A percentile compares a stretch with the other conserved stretches of the same genome.
phyloP scores from a whole-genome alignment of 2,888 invertebrate genomes.

The Azorinus chamasolen region DNA sequence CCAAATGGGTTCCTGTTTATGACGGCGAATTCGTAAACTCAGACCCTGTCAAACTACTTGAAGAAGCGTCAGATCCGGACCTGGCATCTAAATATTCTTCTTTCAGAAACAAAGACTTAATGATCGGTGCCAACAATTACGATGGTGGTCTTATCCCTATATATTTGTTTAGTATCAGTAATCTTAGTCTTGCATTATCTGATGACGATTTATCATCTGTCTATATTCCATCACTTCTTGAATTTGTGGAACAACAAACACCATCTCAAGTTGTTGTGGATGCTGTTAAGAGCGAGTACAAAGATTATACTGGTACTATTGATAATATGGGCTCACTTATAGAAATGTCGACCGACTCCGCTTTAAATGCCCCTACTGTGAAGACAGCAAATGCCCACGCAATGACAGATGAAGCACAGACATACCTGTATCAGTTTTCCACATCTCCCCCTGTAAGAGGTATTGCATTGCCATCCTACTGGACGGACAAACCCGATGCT shows the following conservation, averaged over 20 bases:
- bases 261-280: conserved; percentile 9
- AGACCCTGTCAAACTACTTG: conserved; percentile 18
- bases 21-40: conserved; percentile 31
- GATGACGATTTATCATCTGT: no score
- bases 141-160: conserved; percentile 10
- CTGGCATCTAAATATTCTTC: conserved; percentile 2
- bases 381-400: conserved; percentile 2
- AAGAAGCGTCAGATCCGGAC: background rate
- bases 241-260: background rate
- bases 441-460: no score
- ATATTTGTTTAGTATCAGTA: no score
- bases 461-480: no score
- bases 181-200: no score
- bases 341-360: background rate
- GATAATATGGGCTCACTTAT: no score
- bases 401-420: no score
- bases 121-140: conserved; percentile 33
- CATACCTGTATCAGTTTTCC: no score
- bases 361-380: background rate
- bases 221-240: no score
- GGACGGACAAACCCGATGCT: no score
- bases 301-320: conserved; percentile 11
- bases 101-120: conserved; percentile 17
- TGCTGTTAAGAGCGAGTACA: conserved; percentile 13
- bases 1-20: conserved; percentile 34